Evolutionary conservation across 2,888 invertebrate genomes (phyloP).

Genomic region (Siphlonurus alternatus): DNA sequence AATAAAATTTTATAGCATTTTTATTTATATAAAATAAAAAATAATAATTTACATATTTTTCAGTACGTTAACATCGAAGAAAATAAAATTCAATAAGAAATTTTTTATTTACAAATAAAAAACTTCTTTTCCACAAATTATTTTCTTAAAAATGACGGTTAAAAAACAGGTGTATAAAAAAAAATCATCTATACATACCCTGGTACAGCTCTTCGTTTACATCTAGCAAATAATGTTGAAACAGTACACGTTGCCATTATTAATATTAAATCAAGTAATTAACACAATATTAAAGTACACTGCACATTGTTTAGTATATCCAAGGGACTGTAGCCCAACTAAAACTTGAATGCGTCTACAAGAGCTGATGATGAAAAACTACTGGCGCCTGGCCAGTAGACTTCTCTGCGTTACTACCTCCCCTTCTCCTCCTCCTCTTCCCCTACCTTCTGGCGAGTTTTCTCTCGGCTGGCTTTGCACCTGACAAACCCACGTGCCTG

Average conservation of each 20-base stretch:
- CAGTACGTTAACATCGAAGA: too few relatives aligned
- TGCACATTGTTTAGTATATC: neutral
- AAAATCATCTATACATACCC: neutral
- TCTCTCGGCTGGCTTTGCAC: neutral
- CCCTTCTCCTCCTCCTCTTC: neutral
- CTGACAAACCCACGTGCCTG: neutral
- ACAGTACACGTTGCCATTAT: neutral
- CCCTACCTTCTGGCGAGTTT: neutral
- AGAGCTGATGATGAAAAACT: neutral
- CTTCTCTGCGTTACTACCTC: neutral
- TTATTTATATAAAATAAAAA: too few relatives aligned
- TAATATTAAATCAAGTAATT: neutral
- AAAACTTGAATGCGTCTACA: neutral
- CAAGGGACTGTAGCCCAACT: neutral
- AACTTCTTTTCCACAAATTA: too few relatives aligned
- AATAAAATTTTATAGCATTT: too few relatives aligned
- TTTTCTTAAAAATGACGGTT: too few relatives aligned
- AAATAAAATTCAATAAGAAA: too few relatives aligned
- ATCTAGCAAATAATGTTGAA: neutral
- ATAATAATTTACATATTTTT: too few relatives aligned
- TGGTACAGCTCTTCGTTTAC: neutral
- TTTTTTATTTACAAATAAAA: too few relatives aligned
- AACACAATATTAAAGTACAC: neutral
- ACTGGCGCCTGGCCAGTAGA: neutral
- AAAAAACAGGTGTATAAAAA: neutral